Evolutionary conservation across 2,113 vertebrate species (phyloP).

Genomic region (Sciurus niger): DNA sequence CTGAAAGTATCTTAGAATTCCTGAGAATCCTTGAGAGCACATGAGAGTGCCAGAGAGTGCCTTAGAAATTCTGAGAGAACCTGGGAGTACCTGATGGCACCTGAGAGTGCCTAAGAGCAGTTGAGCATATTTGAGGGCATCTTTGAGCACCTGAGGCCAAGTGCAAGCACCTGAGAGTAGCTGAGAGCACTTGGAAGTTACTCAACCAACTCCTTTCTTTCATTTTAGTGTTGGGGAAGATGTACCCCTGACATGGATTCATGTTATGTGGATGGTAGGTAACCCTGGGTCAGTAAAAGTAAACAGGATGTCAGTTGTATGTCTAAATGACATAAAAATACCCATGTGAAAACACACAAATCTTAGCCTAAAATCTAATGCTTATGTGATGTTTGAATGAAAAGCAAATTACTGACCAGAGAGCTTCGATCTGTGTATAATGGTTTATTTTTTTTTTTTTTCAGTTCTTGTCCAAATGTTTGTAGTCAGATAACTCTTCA

Average conservation of each 20-base stretch:
- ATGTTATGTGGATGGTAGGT: not conserved
- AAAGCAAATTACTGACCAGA: not conserved
- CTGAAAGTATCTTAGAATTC: not conserved
- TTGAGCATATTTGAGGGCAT: not conserved
- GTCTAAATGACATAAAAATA: not conserved
- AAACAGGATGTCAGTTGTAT: not conserved
- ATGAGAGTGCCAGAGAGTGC: not conserved
- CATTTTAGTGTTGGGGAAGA: not conserved
- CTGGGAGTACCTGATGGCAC: not conserved
- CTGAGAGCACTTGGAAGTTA: not conserved
- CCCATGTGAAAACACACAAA: not conserved
- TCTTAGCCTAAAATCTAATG: not conserved
- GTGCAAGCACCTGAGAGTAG: not conserved
- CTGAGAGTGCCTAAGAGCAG: not conserved
- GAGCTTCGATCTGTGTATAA: not conserved
- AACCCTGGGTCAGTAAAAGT: not conserved
- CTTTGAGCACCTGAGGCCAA: not conserved
- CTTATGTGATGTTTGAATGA: not conserved
- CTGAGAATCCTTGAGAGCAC: not conserved
- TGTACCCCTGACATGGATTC: fast-evolving
- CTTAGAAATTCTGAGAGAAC: too few species aligned
- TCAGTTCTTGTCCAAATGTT: not conserved
- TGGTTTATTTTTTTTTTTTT: not conserved
- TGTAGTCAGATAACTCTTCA: not conserved
- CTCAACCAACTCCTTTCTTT: not conserved